These are phyloP conservation scores for Drosophila sulfurigaster DNA, from an alignment of 1,140 invertebrate genomes.

Conservation along the genomic window DNA sequence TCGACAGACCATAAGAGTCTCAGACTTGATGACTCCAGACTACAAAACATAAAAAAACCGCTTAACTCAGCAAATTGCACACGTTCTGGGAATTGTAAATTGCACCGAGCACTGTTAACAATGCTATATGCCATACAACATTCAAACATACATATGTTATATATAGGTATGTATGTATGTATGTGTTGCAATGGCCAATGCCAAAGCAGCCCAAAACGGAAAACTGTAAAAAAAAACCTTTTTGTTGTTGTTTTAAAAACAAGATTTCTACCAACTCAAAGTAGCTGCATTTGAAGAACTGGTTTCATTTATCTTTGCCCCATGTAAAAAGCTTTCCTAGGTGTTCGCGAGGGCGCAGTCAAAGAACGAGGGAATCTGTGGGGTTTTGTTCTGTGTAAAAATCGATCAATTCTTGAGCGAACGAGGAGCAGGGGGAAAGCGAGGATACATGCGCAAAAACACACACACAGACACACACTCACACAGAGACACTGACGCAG, in stretches of 20 bases:
- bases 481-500: slow-evolving; percentile 46
- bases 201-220: slow-evolving; percentile 69
- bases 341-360: slow-evolving; percentile 14
- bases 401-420: slow-evolving; percentile 66
- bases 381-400: slow-evolving; percentile 59
- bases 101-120: slow-evolving; percentile 59
- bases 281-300: slow-evolving; percentile 65
- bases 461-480: slow-evolving; percentile 42
- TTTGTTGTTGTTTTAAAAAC: slow-evolving; percentile 56
- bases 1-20: slow-evolving; percentile 24
- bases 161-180: slow-evolving; percentile 15
- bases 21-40: slow-evolving; percentile 46
- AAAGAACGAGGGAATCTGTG: slow-evolving; percentile 53
- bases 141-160: slow-evolving; percentile 33
- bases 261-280: slow-evolving; percentile 47
- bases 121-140: slow-evolving; percentile 44
- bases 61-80: slow-evolving; percentile 63
- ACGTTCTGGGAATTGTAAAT: slow-evolving; percentile 78
- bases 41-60: slow-evolving; percentile 25
- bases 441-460: slow-evolving; percentile 73
- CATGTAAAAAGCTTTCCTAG: slow-evolving; percentile 55
- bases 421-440: slow-evolving; percentile 23
- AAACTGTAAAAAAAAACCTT: slow-evolving; percentile 61
- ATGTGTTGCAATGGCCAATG: slow-evolving; percentile 55
- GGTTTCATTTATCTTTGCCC: slow-evolving; percentile 61